Evolutionary conservation across 1,140 invertebrate species (phyloP), one percentile per base, ranked within the genome.

Genomic region (Oryctes rhinoceros): DNA sequence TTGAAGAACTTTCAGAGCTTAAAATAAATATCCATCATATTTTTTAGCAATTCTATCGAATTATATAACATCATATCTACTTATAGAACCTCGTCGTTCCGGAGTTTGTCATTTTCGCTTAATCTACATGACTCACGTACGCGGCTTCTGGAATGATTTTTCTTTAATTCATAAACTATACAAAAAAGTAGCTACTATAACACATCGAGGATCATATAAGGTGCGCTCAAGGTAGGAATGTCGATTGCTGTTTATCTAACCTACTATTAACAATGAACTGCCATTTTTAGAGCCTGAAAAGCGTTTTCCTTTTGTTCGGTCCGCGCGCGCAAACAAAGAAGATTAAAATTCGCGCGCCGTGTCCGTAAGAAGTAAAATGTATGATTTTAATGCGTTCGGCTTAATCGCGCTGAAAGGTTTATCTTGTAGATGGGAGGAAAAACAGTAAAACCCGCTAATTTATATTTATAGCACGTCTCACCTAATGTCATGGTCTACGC

Each of bases 201-300:
- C 18, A 59, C 53, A 59, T 59, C 18, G 53, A 59, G 53, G 18
- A 59, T 59, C 18, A 59, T 18, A 59, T 59, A 59, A 59, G 53
- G 53, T 7, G 53, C 15, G 53, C 53, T 59, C 53, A 59, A 59
- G 53, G 53, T 59, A 59, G 18, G 53, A 59, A 59, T 59, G 53
- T 59, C n/a, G 53, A 59, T 59, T 59, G 53, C 53, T 18, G 53
- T 59, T 59, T 59, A 59, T 59, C 53, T 59, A 59, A 6, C 53
- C 53, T 59, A 59, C 53, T 59, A 59, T 59, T 59, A 59, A 59
- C 53, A 59, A 59, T 59, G 53, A 59, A 59, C 53, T 59, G 15
- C 53, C 53, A 59, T 59, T 59, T 59, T 59, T 18, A 59, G 53
- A 15, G 15, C 53, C 18, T n/a, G 18, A 59, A 59, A 59, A 18